Conservation (phyloP, 2,797 vertebrate species). For the Babyrousa celebensis region DNA sequence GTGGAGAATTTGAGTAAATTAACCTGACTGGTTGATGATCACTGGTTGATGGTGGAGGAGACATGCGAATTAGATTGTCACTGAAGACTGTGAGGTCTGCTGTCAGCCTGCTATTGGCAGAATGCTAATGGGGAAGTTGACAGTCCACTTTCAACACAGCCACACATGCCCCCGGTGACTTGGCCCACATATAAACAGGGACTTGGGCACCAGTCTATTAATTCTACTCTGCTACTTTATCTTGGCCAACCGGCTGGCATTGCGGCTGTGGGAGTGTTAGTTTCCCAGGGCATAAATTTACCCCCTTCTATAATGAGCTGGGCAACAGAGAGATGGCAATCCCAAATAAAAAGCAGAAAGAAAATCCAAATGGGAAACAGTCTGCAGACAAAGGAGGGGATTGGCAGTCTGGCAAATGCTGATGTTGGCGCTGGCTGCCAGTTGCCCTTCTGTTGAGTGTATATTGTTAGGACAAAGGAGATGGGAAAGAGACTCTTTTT, state of each 20-base stretch:
- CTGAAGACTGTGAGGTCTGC: slow-evolving; percentile 7
- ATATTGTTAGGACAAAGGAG: not conserved
- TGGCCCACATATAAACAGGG: slow-evolving; percentile 21
- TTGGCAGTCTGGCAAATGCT: not conserved
- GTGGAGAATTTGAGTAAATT: slow-evolving; percentile 55
- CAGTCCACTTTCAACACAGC: slow-evolving; percentile 19
- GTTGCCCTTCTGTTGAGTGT: not conserved
- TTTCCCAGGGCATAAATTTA: slow-evolving; percentile 80
- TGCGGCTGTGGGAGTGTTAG: slow-evolving; percentile 54
- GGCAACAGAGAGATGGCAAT: slow-evolving; percentile 67
- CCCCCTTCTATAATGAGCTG: slow-evolving; percentile 17
- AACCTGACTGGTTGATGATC: slow-evolving; percentile 42
- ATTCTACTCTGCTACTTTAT: slow-evolving; percentile 52
- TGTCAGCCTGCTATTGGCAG: slow-evolving; percentile 44
- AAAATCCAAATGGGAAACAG: slow-evolving; percentile 56
- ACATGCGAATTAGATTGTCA: slow-evolving; percentile 69
- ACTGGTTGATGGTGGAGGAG: not conserved
- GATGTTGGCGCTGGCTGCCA: not conserved
- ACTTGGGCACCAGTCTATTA: not conserved
- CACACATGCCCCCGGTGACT: slow-evolving; percentile 45
- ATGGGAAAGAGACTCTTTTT: not conserved
- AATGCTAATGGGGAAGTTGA: slow-evolving; percentile 47
- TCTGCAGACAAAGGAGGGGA: slow-evolving; percentile 62
- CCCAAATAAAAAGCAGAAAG: slow-evolving; percentile 47
- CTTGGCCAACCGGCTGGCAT: slow-evolving; percentile 29